phyloP scores from a whole-genome alignment of 2,888 invertebrate genomes.

The Dorcus hopei region DNA sequence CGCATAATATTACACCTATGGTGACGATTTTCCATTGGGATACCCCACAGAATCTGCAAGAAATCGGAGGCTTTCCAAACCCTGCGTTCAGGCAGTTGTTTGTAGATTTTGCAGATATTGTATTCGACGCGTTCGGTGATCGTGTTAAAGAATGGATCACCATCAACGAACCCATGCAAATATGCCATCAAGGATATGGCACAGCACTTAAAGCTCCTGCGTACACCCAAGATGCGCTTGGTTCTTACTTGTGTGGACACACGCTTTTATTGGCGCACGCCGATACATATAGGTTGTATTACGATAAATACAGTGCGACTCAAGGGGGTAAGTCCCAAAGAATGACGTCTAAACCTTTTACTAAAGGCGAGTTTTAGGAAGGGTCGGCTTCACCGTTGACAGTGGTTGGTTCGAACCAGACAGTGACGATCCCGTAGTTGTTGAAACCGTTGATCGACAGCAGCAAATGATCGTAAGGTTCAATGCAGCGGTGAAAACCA shows the following conservation, averaged over 20 bases:
- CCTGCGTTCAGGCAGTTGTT: constrained; percentile 54
- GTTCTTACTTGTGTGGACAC: constrained; percentile 59
- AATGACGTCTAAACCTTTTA: not conserved
- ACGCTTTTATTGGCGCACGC: constrained; percentile 49
- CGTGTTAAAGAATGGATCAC: constrained; percentile 50
- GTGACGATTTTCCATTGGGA: constrained; percentile 54
- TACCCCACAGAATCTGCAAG: constrained; percentile 41
- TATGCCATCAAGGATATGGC: constrained; percentile 33
- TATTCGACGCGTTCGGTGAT: constrained; percentile 31
- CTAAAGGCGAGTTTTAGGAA: constrained; percentile 45
- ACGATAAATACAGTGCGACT: constrained; percentile 17
- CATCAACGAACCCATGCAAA: constrained; percentile 49
- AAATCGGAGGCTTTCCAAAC: constrained; percentile 63
- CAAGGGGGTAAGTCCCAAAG: not conserved
- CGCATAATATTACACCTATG: constrained; percentile 54
- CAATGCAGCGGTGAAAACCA: not conserved
- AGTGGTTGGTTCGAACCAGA: constrained; percentile 61
- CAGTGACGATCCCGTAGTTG: constrained; percentile 53
- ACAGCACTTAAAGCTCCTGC: constrained; percentile 51
- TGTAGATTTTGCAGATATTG: constrained; percentile 53
- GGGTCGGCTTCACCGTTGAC: constrained; percentile 61
- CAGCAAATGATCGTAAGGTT: constrained; percentile 54
- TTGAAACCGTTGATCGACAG: constrained; percentile 58
- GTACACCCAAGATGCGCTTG: constrained; percentile 48
- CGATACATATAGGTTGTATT: constrained; percentile 50